A percentile compares a stretch with the other conserved stretches of the same genome.
Conservation (phyloP, 2,888 invertebrate species). For the Megamerina dolium region DNA sequence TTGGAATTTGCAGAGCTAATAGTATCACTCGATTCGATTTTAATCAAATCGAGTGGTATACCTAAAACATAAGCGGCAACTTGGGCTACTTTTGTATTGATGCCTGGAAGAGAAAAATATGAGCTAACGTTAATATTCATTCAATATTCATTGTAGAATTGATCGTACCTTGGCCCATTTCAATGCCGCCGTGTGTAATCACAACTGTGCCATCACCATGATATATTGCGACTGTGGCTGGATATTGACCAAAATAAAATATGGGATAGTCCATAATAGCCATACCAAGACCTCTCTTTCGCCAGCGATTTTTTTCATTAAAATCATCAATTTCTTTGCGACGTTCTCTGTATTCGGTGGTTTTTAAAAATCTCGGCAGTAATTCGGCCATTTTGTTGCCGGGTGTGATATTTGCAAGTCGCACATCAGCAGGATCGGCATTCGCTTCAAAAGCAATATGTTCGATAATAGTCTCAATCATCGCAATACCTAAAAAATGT, state of each 20-base stretch:
- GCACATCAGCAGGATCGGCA: constrained; percentile 55
- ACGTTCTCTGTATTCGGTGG: constrained; percentile 54
- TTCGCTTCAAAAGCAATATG: constrained; percentile 54
- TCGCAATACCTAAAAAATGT: constrained; percentile 45
- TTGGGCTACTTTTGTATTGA: constrained; percentile 63
- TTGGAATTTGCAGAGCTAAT: constrained; percentile 60
- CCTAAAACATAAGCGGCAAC: constrained; percentile 65
- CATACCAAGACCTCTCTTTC: constrained; percentile 59
- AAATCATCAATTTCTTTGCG: constrained; percentile 54
- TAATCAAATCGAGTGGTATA: constrained; percentile 60
- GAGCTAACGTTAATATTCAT: not conserved
- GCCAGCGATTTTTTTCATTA: constrained; percentile 67
- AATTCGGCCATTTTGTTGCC: constrained; percentile 45
- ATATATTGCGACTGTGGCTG: constrained; percentile 60
- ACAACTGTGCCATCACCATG: constrained; percentile 64
- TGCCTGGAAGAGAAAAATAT: constrained; percentile 15
- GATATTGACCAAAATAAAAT: constrained; percentile 50
- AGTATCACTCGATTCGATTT: constrained; percentile 59
- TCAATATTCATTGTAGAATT: not conserved
- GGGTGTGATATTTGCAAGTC: constrained; percentile 51
- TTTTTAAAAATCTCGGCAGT: constrained; percentile 51
- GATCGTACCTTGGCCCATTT: constrained; percentile 76
- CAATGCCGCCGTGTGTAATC: constrained; percentile 63
- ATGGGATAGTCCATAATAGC: constrained; percentile 63
- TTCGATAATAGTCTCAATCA: constrained; percentile 60